A percentile compares a stretch with the other conserved stretches of the same genome.
Conservation (phyloP, 2,113 vertebrate genomes). For the Gallinago media region DNA sequence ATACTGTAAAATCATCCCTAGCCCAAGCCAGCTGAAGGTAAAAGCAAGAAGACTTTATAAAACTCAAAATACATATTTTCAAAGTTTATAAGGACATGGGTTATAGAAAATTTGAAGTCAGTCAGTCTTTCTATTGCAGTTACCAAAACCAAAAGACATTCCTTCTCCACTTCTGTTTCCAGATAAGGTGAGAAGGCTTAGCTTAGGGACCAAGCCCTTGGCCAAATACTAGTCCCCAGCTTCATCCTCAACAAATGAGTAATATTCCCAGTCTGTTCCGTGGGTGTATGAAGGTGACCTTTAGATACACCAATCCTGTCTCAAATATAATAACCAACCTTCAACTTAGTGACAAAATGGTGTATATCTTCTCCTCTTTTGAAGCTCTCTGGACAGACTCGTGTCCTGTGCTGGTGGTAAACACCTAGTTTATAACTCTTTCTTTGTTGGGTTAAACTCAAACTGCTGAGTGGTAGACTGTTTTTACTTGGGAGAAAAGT, state of each 20-base stretch:
- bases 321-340: neutral
- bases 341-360: neutral
- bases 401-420: neutral
- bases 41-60: neutral
- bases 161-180: neutral
- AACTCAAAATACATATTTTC: neutral
- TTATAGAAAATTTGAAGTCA: neutral
- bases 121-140: neutral
- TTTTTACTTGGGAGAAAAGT: neutral
- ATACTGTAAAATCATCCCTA: neutral
- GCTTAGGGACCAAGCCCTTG: neutral
- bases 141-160: neutral
- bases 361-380: neutral
- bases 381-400: neutral
- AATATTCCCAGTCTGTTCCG: neutral
- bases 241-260: neutral
- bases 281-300: neutral
- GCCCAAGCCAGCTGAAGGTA: neutral
- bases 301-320: neutral
- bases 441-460: neutral
- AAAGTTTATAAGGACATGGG: neutral
- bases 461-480: neutral
- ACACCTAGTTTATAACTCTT: neutral
- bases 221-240: neutral
- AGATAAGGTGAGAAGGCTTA: neutral